Conservation (phyloP, 30 jellyfish, hydroid and myxozoan species). For the Phacellophora camtschatica region DNA sequence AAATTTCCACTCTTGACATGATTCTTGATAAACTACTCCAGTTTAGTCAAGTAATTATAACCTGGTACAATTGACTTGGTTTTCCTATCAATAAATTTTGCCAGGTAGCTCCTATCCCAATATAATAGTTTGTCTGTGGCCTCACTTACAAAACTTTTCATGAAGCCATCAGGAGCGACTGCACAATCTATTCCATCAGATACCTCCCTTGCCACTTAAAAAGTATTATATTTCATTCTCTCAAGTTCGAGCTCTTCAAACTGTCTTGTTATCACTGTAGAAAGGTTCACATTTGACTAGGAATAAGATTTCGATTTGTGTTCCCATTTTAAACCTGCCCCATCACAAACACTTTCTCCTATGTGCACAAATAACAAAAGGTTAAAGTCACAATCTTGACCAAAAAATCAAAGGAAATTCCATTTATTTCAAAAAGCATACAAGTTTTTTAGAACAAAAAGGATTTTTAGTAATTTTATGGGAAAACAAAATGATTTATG, state of each 20-base stretch:
- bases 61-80: background rate
- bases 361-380: no score
- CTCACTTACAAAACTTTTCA: background rate
- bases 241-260: background rate
- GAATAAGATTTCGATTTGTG: background rate
- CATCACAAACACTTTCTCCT: conserved; percentile 16
- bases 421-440: no score
- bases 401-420: no score
- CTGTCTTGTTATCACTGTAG: background rate
- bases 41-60: background rate
- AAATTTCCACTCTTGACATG: background rate
- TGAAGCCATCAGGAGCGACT: background rate
- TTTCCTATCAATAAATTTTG: background rate
- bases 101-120: background rate
- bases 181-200: background rate
- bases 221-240: background rate
- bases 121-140: background rate
- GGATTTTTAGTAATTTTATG: no score
- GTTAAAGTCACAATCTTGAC: no score
- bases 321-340: background rate
- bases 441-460: no score
- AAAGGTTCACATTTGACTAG: background rate
- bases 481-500: no score
- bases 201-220: background rate
- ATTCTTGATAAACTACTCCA: background rate